A percentile compares a stretch with the other conserved stretches of the same genome.
Evolutionary conservation across 2,888 invertebrate species (phyloP).

Genomic region (Hedya salicella): DNA sequence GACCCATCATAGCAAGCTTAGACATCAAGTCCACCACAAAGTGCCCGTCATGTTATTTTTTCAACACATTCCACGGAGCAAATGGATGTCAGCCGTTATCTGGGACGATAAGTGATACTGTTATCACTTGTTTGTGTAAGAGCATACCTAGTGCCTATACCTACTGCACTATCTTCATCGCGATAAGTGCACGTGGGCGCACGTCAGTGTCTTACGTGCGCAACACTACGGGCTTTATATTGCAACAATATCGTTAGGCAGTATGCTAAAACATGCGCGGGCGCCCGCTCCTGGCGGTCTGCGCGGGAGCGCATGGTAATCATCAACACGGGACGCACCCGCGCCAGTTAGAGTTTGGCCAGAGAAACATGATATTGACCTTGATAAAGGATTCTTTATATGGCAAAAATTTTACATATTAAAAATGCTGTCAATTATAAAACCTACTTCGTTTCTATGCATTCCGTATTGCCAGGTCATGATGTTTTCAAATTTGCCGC

Average conservation of each 20-base stretch:
- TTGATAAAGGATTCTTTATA: too few species aligned
- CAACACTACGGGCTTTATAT: not conserved
- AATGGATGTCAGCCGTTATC: conserved; percentile 42
- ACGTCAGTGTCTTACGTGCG: conserved; percentile 33
- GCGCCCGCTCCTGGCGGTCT: too few species aligned
- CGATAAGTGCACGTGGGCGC: conserved; percentile 36
- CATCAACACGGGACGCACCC: too few species aligned
- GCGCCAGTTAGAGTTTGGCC: too few species aligned
- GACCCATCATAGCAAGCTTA: not conserved
- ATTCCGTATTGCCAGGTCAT: too few species aligned
- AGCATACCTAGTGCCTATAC: conserved; percentile 37
- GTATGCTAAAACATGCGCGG: too few species aligned
- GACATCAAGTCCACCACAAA: not conserved
- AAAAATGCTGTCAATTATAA: too few species aligned
- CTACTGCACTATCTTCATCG: conserved; percentile 50
- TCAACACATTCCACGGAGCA: conserved; percentile 33
- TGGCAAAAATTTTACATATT: too few species aligned
- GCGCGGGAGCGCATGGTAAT: too few species aligned
- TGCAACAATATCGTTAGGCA: not conserved
- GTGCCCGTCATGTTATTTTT: conserved; percentile 29
- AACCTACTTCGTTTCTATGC: too few species aligned
- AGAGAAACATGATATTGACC: too few species aligned
- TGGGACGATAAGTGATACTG: conserved; percentile 21
- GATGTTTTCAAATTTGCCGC: too few species aligned
- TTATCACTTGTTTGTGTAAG: conserved; percentile 43